These are phyloP conservation scores for Limonius californicus DNA, from an alignment of 1,140 invertebrate genomes.

Conservation along the genomic window DNA sequence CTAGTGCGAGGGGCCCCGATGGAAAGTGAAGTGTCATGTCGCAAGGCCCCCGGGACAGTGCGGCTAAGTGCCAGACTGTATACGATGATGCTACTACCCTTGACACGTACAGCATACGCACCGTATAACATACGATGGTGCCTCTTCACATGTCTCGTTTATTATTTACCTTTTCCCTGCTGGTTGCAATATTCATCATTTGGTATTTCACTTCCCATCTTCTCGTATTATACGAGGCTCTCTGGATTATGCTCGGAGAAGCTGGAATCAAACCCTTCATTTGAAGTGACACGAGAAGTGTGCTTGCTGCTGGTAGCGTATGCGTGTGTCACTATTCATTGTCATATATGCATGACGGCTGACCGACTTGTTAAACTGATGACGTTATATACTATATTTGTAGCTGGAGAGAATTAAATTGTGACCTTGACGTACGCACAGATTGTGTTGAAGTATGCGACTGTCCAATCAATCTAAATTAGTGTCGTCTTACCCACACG, in stretches of 20 bases:
- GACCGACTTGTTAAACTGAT: not conserved
- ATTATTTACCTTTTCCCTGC: constrained; percentile 12
- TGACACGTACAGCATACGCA: constrained; percentile 10
- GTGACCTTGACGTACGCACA: constrained; percentile 13
- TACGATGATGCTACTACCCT: constrained; percentile 7
- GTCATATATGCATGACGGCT: constrained; percentile 7
- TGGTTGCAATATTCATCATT: constrained; percentile 10
- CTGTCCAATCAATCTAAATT: constrained; percentile 8
- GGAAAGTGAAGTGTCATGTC: constrained; percentile 25
- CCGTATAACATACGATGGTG: not conserved
- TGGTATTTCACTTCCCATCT: constrained; percentile 3
- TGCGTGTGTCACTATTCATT: not conserved
- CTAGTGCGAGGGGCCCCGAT: not conserved
- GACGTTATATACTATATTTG: constrained; percentile 1
- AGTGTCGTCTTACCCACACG: constrained; percentile 3
- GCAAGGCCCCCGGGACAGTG: constrained; percentile 17
- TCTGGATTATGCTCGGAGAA: not conserved
- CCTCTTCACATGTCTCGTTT: constrained; percentile 12
- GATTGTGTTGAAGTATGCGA: constrained; percentile 8
- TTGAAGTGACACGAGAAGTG: not conserved
- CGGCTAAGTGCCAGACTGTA: constrained; percentile 11
- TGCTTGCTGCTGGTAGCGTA: not conserved
- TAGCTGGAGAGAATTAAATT: constrained; percentile 1
- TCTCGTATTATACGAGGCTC: not conserved
- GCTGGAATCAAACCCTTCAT: constrained; percentile 3